Evolutionary conservation across 92 coral and sea anemone species (phyloP), one percentile per base, ranked within the genome.

Genomic region (Zoanthus sociatus): DNA sequence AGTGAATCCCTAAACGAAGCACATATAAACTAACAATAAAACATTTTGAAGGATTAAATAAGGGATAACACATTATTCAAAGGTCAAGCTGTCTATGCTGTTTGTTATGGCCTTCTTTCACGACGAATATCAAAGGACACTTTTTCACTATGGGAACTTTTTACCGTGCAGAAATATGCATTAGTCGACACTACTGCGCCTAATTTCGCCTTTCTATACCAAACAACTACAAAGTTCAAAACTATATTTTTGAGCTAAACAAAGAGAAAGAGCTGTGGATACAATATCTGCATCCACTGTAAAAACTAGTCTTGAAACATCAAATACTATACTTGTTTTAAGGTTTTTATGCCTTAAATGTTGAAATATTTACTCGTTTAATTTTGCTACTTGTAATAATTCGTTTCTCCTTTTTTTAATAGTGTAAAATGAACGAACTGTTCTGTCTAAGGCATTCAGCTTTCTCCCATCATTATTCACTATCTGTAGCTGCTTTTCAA

Each of bases 111-210:
- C 66, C 69, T 63, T 31, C 21, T 37, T 60, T 54, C 31, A 37
- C 69, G 10, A 3, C 42, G 16, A 78, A 20, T 55, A 55, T 32
- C 30, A 78, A 78, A 53, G 32, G 7, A 78, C 45, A 58, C 45
- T 30, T 45, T 12, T 53, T 79, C 84, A 63, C 85, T 71, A 81
- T 81, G 54, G 85, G 58, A 81, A 66, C 76, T 44, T 67, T 45
- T 81, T 44, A 45, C 12, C 85, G 47, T 48, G 20, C 63, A 64
- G 85, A 81, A 66, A 81, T 67, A 67, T 67, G 74, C 73, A 54
- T 32, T 32, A 77, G 9, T 77, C 82, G 66, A 55, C 30, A 55
- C 44, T 30, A 54, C 54, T 54, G 63, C 48, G 12, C 66, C 45
- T 77, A 51, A 33, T 32, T 77, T 54, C 67, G 82, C n/a, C 26